phyloP scores from a whole-genome alignment of 1,140 invertebrate genomes.

The Apocrypta bakeri region DNA sequence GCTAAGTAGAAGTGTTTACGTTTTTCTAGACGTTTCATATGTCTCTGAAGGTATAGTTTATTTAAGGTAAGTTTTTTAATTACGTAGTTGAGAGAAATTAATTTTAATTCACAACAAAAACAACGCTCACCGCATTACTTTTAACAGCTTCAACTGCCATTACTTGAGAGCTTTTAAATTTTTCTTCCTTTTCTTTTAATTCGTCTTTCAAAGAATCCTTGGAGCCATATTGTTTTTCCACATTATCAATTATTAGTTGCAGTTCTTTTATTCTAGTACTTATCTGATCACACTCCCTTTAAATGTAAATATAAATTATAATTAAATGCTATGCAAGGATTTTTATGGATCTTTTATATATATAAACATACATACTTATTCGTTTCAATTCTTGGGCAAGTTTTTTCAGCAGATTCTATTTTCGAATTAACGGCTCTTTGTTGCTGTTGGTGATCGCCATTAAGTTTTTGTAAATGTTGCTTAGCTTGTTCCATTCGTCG shows the following conservation, averaged over 20 bases:
- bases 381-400: constrained; percentile 70
- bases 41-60: constrained; percentile 60
- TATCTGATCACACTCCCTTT: constrained; percentile 59
- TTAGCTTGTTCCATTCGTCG: constrained; percentile 50
- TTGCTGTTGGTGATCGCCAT: constrained; percentile 60
- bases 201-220: constrained; percentile 58
- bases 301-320: constrained; percentile 31
- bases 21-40: constrained; percentile 60
- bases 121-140: constrained; percentile 59
- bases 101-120: not conserved
- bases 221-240: constrained; percentile 62
- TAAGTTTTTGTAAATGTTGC: constrained; percentile 55
- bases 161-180: constrained; percentile 57
- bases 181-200: constrained; percentile 59
- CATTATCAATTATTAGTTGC: constrained; percentile 59
- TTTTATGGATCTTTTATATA: not conserved
- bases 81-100: constrained; percentile 33
- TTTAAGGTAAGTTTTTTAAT: constrained; percentile 44
- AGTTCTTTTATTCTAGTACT: constrained; percentile 53
- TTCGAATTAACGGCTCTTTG: constrained; percentile 57
- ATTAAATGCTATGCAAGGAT: not conserved
- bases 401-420: constrained; percentile 60
- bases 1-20: constrained; percentile 68
- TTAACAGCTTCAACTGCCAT: constrained; percentile 55
- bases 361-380: constrained; percentile 62